Evolutionary conservation across 1,140 invertebrate genomes (phyloP), one percentile per base, ranked within the genome.

Genomic region (Tetraneura akinire): DNA sequence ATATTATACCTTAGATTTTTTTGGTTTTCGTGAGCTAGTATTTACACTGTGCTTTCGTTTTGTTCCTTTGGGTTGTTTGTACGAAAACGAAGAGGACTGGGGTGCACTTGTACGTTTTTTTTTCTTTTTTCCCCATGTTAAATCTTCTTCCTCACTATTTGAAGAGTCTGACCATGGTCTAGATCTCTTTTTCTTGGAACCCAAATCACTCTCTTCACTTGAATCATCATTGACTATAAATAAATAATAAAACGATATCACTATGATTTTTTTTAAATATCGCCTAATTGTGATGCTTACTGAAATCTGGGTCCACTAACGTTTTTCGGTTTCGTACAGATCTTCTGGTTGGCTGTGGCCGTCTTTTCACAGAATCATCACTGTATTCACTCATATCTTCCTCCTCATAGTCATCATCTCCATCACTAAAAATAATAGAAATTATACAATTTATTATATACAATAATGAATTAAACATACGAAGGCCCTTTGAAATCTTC

Each of bases 401-500:
- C 21, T 81, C 80, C 21, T 82, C 80, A 9, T 55, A 62, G 18
- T 81, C 76, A 49, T 80, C 78, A 18, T 78, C 74, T 10, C n/a
- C 74, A 26, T 78, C 74, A 26, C 74, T 78, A 32, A 45, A 78
- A 78, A 21, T n/a, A 57, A 55, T 11, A 18, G 18, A 3, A 37
- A 10, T 57, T 6, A 23, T 57, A 37, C 57, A 13, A 3, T 51
- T 37, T 42, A n/a, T 14, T n/a, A n/a, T n/a, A n/a, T n/a, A n/a
- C n/a, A n/a, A n/a, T n/a, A n/a, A n/a, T n/a, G n/a, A n/a, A n/a
- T n/a, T 14, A 23, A 32, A 76, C 60, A 74, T 84, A 89, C 84
- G 87, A 89, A 0, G 86, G 86, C n/a, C 90, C 92, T 83, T 94
- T 94, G 82, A 96, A 96, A 85, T 95, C 94, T 85, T 95, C 93